Base-by-base conservation (phyloP, 2,113 vertebrate genomes). In the Propithecus coquereli region DNA sequence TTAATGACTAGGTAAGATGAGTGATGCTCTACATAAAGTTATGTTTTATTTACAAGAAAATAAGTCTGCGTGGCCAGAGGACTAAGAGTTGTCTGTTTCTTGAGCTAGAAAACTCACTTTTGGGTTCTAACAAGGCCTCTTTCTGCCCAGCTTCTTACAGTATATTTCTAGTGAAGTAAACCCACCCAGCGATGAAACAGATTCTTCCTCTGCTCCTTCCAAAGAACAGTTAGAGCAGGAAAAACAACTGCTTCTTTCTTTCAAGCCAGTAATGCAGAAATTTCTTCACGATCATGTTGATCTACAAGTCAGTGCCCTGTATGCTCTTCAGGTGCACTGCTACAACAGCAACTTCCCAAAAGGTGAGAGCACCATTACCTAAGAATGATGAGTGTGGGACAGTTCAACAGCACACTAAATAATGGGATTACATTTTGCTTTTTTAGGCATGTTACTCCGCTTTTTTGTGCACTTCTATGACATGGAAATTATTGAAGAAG, bases 401-500 rank as follows among this genome's bases (percentile, higher is more conserved):
- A 0, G 0, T 12, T 23, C 0, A 0, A 0, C 1, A 9, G 12
- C 65, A 30, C 8, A 4, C 8, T 13, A 4, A 71, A 34, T 92
- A 14, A 87, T n/a, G 14, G 32, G 14, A 27, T 71, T 52, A 1
- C 2, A 5, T 88, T 89, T 63, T 66, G 7, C 73, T 83, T 87
- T 87, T 3, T 0, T 4, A 99, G 99, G 99, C 98, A 99, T 99
- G 99, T 99, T 99, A 98, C 99, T 99, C 97, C 99, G 99, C 98
- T 99, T 99, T 98, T 99, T 99, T 99, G 99, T 99, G 98, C 99
- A 99, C 98, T 99, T 99, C 95, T 99, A 99, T 97, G 99, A 99
- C 95, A 99, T 99, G 99, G 99, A 99, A 98, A 99, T 99, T 97
- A 99, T 99, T 97, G 99, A 99, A 99, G 99, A 99, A 98, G 99